A percentile compares a stretch with the other conserved stretches of the same genome.
phyloP scores from a whole-genome alignment of 1,140 invertebrate species.

The Drosophila lini region DNA sequence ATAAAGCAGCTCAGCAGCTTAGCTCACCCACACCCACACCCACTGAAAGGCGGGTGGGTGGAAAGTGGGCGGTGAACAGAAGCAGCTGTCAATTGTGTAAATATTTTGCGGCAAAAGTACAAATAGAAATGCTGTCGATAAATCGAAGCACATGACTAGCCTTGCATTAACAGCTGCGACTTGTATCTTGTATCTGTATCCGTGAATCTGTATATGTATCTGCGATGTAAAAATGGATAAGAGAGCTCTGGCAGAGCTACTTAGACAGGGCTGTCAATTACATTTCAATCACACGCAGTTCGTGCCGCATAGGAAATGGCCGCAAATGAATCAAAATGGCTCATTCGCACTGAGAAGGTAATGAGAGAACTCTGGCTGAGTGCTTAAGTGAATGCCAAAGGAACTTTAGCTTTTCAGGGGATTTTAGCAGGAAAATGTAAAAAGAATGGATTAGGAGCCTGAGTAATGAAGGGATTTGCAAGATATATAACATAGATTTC shows the following conservation, averaged over 20 bases:
- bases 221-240: conserved; percentile 13
- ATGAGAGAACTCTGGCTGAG: conserved; percentile 7
- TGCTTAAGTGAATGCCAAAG: background rate
- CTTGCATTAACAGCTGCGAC: conserved; percentile 62
- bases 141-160: conserved; percentile 65
- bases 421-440: no score
- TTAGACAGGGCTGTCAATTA: conserved; percentile 52
- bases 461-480: background rate
- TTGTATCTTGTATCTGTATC: conserved; percentile 27
- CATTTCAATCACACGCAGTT: conserved; percentile 51
- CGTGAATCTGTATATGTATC: conserved; percentile 1
- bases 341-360: conserved; percentile 9
- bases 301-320: conserved; percentile 36
- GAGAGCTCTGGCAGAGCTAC: conserved; percentile 7
- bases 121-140: conserved; percentile 66
- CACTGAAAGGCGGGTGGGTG: background rate
- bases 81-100: conserved; percentile 66
- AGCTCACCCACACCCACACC: conserved; percentile 27
- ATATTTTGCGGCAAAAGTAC: conserved; percentile 64
- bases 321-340: conserved; percentile 34
- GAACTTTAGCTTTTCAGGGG: background rate
- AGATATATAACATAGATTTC: background rate
- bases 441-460: background rate
- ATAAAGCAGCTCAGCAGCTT: conserved; percentile 28
- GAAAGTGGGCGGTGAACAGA: conserved; percentile 19